Evolutionary conservation across 1,140 invertebrate genomes (phyloP).

Genomic region (Akabosia matsudoensis): DNA sequence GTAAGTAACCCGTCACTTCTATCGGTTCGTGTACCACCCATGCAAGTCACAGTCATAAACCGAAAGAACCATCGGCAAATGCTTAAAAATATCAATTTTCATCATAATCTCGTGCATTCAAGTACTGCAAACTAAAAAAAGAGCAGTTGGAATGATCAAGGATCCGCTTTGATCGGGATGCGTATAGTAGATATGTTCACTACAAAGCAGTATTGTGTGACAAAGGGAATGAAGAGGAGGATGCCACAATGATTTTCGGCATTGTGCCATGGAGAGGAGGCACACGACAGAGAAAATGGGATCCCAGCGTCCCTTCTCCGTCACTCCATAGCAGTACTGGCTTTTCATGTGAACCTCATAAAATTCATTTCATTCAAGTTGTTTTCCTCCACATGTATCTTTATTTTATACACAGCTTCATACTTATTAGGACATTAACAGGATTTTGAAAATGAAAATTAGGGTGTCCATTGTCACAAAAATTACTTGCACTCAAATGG

Average conservation of each 20-base stretch:
- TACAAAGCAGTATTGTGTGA: background rate
- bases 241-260: background rate
- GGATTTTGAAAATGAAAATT: conserved; percentile 1
- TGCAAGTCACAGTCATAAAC: too few species aligned
- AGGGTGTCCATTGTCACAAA: background rate
- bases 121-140: too few species aligned
- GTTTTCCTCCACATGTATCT: too few species aligned
- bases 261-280: background rate
- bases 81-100: too few species aligned
- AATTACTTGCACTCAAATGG: too few species aligned
- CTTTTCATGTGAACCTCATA: background rate
- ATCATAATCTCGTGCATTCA: too few species aligned
- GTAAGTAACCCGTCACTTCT: too few species aligned
- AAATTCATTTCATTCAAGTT: background rate
- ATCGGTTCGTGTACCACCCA: too few species aligned
- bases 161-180: too few species aligned
- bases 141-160: too few species aligned
- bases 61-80: too few species aligned
- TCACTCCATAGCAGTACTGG: background rate
- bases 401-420: background rate
- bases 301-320: background rate
- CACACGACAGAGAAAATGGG: conserved; percentile 5
- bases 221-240: background rate
- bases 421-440: conserved; percentile 14
- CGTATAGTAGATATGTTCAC: too few species aligned